Conservation (phyloP, 2,797 vertebrate genomes). For the Neosalanx taihuensis region DNA sequence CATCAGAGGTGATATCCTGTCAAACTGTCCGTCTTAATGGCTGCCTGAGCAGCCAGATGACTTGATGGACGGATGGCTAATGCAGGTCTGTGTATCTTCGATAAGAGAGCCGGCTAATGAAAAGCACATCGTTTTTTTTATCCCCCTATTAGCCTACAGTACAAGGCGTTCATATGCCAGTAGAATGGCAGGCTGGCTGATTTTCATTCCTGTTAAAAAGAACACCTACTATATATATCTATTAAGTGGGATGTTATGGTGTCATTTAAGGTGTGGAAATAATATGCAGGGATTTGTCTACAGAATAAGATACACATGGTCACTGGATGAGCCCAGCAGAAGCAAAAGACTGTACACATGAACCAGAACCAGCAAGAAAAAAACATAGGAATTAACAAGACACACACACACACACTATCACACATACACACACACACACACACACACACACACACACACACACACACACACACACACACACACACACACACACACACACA, state of each 20-base stretch:
- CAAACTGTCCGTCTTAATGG: constrained; percentile 30
- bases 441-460: constrained; percentile 1
- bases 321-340: background rate
- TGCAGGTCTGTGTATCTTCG: constrained; percentile 56
- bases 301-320: background rate
- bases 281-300: background rate
- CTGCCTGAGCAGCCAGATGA: constrained; percentile 30
- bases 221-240: background rate
- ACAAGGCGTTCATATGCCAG: constrained; percentile 54
- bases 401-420: background rate
- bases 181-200: constrained; percentile 55
- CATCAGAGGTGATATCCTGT: constrained; percentile 19
- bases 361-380: background rate
- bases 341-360: background rate
- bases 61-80: constrained; percentile 61
- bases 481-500: too few relatives aligned
- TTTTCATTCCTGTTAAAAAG: constrained; percentile 44
- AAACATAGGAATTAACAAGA: background rate
- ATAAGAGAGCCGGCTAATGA: constrained; percentile 57
- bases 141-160: constrained; percentile 51
- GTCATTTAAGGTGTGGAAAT: background rate
- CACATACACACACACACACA: background rate
- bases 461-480: background rate
- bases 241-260: background rate
- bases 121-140: constrained; percentile 56